Evolutionary conservation across 2,113 vertebrate species (phyloP).

Genomic region (Actenoides lindsayi): DNA sequence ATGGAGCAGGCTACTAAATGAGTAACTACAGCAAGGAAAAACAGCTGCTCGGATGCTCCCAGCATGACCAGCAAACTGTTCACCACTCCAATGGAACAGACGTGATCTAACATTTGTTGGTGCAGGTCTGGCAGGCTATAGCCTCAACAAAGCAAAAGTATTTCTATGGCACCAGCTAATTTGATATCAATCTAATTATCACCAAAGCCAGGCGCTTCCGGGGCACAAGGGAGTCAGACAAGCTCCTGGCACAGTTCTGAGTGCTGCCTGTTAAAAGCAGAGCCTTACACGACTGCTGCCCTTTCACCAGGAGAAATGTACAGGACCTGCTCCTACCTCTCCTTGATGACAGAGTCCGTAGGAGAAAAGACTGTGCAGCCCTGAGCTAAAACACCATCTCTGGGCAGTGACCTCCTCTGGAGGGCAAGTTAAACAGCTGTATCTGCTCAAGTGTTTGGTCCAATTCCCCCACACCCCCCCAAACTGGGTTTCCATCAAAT

Average conservation of each 20-base stretch:
- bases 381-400: background rate
- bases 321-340: background rate
- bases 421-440: background rate
- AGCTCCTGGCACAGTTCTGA: background rate
- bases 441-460: background rate
- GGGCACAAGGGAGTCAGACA: background rate
- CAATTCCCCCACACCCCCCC: too few relatives aligned
- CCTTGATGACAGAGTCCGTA: background rate
- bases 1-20: background rate
- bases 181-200: background rate
- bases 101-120: background rate
- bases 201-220: background rate
- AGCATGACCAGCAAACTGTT: background rate
- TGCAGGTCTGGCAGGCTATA: background rate
- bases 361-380: background rate
- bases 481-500: background rate
- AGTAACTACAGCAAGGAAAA: background rate
- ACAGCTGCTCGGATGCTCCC: background rate
- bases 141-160: background rate
- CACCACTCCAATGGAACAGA: background rate
- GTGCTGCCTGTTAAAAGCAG: background rate
- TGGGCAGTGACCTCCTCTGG: background rate
- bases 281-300: rapidly evolving
- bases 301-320: background rate
- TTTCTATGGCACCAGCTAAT: background rate